Base-by-base conservation (phyloP, 2,113 vertebrate genomes). In the Brienomyrus brachyistius region DNA sequence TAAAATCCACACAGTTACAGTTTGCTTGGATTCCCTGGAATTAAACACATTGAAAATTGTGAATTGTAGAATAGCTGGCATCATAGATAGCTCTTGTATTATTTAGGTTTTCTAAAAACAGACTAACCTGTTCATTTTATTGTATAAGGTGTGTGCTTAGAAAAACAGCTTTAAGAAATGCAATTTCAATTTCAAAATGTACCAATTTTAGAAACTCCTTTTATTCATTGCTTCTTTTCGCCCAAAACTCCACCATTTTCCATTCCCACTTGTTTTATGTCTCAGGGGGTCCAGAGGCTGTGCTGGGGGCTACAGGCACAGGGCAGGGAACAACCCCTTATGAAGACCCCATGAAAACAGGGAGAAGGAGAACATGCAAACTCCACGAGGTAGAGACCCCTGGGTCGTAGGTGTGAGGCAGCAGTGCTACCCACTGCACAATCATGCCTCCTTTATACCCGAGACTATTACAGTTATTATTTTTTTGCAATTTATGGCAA, bases 121-220 rank as follows among this genome's bases (percentile, higher is more conserved):
- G 74, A 23, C 89, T 88, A 74, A 87, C 50, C 83, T 80, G 43
- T 70, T 91, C 90, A 90, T 90, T 92, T 89, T 91, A 48, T 88
- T 19, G 66, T 88, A 90, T 48, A 88, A 92, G 89, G 35, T 88
- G 70, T 88, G 88, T 66, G 54, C 51, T 91, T 90, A 89, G 77
- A 89, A 3, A 23, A 1, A 7, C 4, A 31, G 11, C 40, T 31
- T 2, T 89, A 86, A 84, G 83, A 90, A 92, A 89, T 89, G 90
- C 90, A 87, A 91, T 91, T 92, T 92, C 90, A 92, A 92, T 93
- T 92, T 91, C 62, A 87, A 80, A 74, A 85, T 66, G 54, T 82
- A 35, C 43, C 62, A 80, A 87, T 90, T 89, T 51, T 91, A 51
- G 17, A 90, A 91, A 90, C 54, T 89, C 86, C n/a, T 92, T 93